Conservation (phyloP, 53 echinoderm and acorn worm species). For the Holothuria leucospilota region DNA sequence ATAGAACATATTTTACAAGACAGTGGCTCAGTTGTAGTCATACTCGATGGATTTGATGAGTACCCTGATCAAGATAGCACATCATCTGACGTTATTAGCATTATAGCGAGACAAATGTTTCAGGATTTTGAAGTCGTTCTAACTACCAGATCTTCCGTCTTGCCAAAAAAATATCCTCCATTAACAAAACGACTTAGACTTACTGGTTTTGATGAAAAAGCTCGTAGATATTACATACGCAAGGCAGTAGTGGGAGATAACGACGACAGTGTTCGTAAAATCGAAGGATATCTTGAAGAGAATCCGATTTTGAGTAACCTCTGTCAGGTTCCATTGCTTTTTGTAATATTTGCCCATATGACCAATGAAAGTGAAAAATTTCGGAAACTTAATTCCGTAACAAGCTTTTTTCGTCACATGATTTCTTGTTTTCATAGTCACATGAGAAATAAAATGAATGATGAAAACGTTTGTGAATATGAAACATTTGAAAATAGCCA, state of each 20-base stretch:
- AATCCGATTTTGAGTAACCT: too few relatives aligned
- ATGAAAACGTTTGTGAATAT: too few relatives aligned
- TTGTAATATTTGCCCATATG: too few relatives aligned
- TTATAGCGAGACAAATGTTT: not conserved
- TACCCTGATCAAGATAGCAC: conserved; percentile 10
- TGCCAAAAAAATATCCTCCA: not conserved
- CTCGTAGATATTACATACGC: conserved; percentile 4
- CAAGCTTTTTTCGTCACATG: too few relatives aligned
- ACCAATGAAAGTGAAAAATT: too few relatives aligned
- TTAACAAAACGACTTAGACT: not conserved
- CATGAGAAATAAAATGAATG: too few relatives aligned
- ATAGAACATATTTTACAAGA: not conserved
- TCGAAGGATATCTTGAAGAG: too few relatives aligned
- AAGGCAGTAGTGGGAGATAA: conserved; percentile 5
- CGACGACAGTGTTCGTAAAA: too few relatives aligned
- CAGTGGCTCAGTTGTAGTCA: not conserved
- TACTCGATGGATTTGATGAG: conserved; percentile 21
- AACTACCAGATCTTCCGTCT: conserved; percentile 1
- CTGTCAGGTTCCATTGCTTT: too few relatives aligned
- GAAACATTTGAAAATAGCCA: too few relatives aligned
- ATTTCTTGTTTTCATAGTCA: too few relatives aligned
- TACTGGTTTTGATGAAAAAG: not conserved
- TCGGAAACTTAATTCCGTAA: too few relatives aligned
- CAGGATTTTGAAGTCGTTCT: not conserved
- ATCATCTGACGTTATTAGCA: not conserved